A percentile compares a stretch with the other conserved stretches of the same genome.
phyloP scores from a whole-genome alignment of 2,797 vertebrate genomes.

The Chiloscyllium punctatum region DNA sequence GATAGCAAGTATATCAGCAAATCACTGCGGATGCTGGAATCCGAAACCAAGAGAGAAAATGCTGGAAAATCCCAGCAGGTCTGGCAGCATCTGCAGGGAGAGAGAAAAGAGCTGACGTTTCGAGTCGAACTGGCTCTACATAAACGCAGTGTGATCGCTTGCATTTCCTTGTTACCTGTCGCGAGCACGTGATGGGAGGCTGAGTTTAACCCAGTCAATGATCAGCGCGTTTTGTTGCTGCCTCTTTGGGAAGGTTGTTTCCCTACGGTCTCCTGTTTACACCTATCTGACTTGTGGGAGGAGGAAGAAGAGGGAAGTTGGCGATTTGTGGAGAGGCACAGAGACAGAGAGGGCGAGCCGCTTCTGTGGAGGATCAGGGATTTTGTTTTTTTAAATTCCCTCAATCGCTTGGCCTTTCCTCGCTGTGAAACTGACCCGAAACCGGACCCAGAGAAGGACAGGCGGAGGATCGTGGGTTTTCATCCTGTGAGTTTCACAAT shows the following conservation, averaged over 20 bases:
- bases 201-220: neutral
- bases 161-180: neutral
- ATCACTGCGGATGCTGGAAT: no score
- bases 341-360: neutral
- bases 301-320: neutral
- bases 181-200: neutral
- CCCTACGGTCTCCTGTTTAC: neutral
- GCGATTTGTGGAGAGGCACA: neutral
- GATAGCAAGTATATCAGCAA: no score
- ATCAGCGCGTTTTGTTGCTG: neutral
- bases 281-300: neutral
- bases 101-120: no score
- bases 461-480: no score
- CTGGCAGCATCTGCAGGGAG: no score
- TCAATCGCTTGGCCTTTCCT: neutral
- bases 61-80: no score
- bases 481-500: neutral
- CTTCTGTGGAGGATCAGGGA: neutral
- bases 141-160: neutral
- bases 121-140: no score
- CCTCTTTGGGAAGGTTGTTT: neutral
- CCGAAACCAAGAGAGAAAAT: no score
- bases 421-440: neutral
- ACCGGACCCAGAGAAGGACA: neutral
- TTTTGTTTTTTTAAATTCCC: neutral